Percentiles rank a stretch among this genome's conserved stretches.
Conservation (phyloP, 64 coral and sea anemone species). For the Montipora capricornis region DNA sequence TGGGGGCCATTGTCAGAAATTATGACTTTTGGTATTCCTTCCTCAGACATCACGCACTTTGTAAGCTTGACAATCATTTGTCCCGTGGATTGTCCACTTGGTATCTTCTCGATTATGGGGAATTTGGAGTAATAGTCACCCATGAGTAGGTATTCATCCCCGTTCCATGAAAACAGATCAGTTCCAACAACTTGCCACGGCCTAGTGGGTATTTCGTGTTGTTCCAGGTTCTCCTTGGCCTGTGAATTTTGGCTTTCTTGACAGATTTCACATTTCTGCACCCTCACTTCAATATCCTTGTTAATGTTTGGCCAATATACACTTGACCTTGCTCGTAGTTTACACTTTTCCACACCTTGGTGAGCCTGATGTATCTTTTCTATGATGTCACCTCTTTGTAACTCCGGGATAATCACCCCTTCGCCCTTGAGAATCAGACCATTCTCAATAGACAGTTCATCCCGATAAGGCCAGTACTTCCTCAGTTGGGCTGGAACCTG, state of each 20-base stretch:
- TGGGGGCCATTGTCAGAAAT: conserved; percentile 42
- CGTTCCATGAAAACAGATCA: background rate
- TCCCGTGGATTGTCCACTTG: conserved; percentile 27
- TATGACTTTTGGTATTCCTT: background rate
- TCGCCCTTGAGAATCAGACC: conserved; percentile 28
- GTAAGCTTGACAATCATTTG: conserved; percentile 25
- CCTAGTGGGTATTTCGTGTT: conserved; percentile 1
- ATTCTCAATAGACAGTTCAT: too few species aligned
- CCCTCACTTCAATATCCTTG: background rate
- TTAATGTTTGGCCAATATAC: background rate
- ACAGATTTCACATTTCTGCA: conserved; percentile 8
- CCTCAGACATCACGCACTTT: background rate
- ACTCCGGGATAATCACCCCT: conserved; percentile 3
- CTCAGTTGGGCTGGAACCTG: conserved; percentile 23
- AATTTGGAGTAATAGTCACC: conserved; percentile 31
- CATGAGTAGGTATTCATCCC: conserved; percentile 4
- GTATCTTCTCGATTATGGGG: conserved; percentile 33
- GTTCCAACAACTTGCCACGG: background rate
- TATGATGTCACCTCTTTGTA: background rate
- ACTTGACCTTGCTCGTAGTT: background rate
- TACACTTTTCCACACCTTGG: background rate
- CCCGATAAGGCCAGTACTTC: background rate
- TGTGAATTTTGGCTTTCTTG: conserved; percentile 8
- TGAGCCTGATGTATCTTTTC: too few species aligned
- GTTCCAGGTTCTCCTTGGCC: background rate